A percentile compares a stretch with the other conserved stretches of the same genome.
phyloP scores from a whole-genome alignment of 2,113 vertebrate genomes.

The Abramis brama region DNA sequence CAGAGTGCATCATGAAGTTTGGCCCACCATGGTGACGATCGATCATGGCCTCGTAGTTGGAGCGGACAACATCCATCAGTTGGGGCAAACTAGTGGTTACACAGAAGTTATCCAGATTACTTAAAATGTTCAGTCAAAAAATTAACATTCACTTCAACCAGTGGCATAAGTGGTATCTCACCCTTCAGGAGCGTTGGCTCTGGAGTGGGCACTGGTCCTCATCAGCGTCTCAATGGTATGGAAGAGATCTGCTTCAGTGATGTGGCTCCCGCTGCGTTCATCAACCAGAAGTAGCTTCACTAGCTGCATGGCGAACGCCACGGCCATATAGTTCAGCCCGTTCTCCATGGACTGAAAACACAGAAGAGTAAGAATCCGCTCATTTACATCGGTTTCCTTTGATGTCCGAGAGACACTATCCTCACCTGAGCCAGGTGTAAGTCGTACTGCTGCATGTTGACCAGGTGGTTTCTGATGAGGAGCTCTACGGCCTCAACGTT shows the following conservation, averaged over 20 bases:
- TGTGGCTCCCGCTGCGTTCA: constrained; percentile 92
- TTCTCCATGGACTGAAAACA: constrained; percentile 93
- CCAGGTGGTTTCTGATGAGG: constrained; percentile 94
- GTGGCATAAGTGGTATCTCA: constrained; percentile 65
- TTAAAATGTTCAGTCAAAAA: not conserved
- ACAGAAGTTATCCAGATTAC: not conserved
- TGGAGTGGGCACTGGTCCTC: constrained; percentile 98
- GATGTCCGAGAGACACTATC: not conserved
- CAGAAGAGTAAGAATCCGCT: not conserved
- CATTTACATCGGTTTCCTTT: not conserved
- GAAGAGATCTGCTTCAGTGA: constrained; percentile 96
- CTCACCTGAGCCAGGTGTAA: constrained; percentile 95
- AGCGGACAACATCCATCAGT: constrained; percentile 97
- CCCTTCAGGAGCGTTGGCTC: constrained; percentile 98
- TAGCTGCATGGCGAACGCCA: constrained; percentile 98
- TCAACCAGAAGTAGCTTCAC: constrained; percentile 97
- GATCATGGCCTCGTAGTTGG: constrained; percentile 99
- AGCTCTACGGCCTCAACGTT: constrained; percentile 98
- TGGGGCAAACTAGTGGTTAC: constrained; percentile 85
- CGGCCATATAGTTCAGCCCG: constrained; percentile 98
- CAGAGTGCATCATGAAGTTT: constrained; percentile 99
- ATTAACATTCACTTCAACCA: not conserved
- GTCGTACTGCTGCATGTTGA: constrained; percentile 99
- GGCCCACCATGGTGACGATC: constrained; percentile 96
- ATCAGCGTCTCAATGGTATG: constrained; percentile 98